Conservation (phyloP, 1,140 invertebrate genomes). For the Hydropsyche tenuis region DNA sequence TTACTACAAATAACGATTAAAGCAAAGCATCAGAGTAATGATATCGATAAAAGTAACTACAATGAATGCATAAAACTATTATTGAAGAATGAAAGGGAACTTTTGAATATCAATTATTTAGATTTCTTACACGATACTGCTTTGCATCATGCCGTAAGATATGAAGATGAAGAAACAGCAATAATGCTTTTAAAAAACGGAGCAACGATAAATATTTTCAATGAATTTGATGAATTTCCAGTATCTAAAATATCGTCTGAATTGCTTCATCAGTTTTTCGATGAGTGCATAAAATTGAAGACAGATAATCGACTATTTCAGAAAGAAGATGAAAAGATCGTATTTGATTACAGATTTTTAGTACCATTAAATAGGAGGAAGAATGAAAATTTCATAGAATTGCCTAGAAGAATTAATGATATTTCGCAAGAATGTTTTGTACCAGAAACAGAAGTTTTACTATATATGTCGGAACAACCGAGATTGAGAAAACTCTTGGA, state of each 20-base stretch:
- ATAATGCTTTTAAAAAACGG: slow-evolving; percentile 69
- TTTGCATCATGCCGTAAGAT: slow-evolving; percentile 80
- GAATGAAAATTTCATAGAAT: slow-evolving; percentile 55
- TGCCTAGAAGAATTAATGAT: slow-evolving; percentile 55
- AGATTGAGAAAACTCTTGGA: slow-evolving; percentile 72
- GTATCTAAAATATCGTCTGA: slow-evolving; percentile 71
- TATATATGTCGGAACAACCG: slow-evolving; percentile 70
- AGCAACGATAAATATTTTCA: slow-evolving; percentile 73
- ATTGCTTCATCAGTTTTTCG: slow-evolving; percentile 58
- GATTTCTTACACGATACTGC: slow-evolving; percentile 78
- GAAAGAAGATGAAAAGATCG: slow-evolving; percentile 72
- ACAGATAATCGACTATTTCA: slow-evolving; percentile 65
- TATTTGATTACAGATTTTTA: slow-evolving; percentile 74
- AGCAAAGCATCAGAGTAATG: too few relatives aligned
- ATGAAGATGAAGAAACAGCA: slow-evolving; percentile 66
- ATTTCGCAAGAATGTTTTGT: slow-evolving; percentile 55
- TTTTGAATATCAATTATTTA: slow-evolving; percentile 66
- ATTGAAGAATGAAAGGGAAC: slow-evolving; percentile 58
- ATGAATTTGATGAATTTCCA: slow-evolving; percentile 70
- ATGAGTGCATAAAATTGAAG: too few relatives aligned
- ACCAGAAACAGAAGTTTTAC: slow-evolving; percentile 69
- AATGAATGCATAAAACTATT: slow-evolving; percentile 65
- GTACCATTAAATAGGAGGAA: slow-evolving; percentile 63
- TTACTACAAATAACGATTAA: slow-evolving; percentile 67
- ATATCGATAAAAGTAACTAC: slow-evolving; percentile 60